Base-by-base conservation (phyloP, 2,113 vertebrate species). In the Picathartes gymnocephalus region DNA sequence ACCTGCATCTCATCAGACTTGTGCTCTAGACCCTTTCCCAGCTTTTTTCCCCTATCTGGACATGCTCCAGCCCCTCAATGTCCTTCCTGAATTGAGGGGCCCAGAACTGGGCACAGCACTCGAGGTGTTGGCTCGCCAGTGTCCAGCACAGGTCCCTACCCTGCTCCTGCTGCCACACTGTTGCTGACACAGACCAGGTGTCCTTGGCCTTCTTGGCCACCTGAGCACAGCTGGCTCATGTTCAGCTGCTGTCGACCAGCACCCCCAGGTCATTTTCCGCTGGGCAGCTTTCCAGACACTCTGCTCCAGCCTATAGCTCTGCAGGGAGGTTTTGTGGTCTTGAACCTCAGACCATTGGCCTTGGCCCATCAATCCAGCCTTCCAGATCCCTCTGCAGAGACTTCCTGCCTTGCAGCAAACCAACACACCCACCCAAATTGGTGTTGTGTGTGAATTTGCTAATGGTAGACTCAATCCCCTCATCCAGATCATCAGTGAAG, bases 61-160 rank as follows among this genome's bases (percentile, higher is more conserved):
- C 30, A 21, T 0, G 0, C 7, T 61, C 23, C 56, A 62, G n/a
- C 19, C 20, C 19, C 13, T 40, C 20, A n/a, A 11, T 31, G 30
- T 11, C 35, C 17, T 48, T 79, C 17, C 24, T 48, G 40, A 21
- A 31, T 1, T n/a, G 21, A 27, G 21, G 14, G 42, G 1, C 20
- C 15, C 13, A 35, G 15, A 53, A 2, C 23, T 45, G 40, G 30
- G 22, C 40, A 15, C 20, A 56, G 21, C 3, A 11, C 1, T n/a
- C 1, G 0, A 61, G 39, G 1, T 45, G 10, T 6, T 4, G 8
- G 7, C 64, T 30, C n/a, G 24, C 2, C 47, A 7, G 15, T 62
- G 30, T 33, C 27, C 47, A 78, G n/a, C 4, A 18, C 35, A 47
- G 11, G 13, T 54, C n/a, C 40, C 24, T 56, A 24, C 22, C 16